These are phyloP conservation scores for Pycnomerus fuliginosus DNA, from an alignment of 2,888 invertebrate species.

Conservation along the genomic window DNA sequence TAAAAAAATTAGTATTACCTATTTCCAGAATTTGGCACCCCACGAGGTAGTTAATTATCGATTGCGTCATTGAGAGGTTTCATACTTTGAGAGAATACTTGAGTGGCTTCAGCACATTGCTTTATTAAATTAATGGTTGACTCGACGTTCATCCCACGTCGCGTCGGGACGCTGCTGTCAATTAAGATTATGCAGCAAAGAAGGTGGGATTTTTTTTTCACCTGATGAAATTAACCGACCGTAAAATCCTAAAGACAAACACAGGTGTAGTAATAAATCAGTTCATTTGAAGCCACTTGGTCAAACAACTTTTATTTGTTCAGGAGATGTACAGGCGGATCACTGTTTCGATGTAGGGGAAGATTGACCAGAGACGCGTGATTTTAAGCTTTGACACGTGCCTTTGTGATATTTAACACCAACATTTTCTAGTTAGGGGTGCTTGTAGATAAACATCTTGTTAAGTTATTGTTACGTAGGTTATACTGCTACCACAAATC, in stretches of 20 bases:
- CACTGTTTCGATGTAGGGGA: constrained; percentile 9
- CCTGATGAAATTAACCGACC: constrained; percentile 4
- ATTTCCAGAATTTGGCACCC: no score
- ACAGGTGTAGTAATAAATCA: constrained; percentile 13
- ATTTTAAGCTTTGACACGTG: constrained; percentile 37
- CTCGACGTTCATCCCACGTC: constrained; percentile 15
- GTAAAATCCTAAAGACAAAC: constrained; percentile 14
- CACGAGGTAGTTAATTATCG: no score
- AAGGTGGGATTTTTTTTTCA: constrained; percentile 4
- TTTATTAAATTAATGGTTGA: constrained; percentile 42
- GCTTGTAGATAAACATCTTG: constrained; percentile 17
- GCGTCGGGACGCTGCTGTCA: constrained; percentile 9
- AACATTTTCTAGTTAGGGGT: constrained; percentile 26
- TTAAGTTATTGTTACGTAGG: constrained; percentile 6
- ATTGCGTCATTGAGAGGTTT: constrained; percentile 35
- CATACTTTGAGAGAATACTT: constrained; percentile 40
- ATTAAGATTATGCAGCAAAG: constrained; percentile 2
- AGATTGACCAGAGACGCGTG: constrained; percentile 24
- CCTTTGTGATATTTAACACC: constrained; percentile 45
- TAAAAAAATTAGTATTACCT: no score
- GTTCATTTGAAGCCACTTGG: constrained; percentile 17
- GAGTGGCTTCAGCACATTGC: constrained; percentile 39
- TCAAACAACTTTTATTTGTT: constrained; percentile 22
- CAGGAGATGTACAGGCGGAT: constrained; percentile 13
- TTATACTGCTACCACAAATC: not conserved